Evolutionary conservation across 2,113 vertebrate genomes (phyloP), one percentile per base, ranked within the genome.

Genomic region (Myotis davidii): DNA sequence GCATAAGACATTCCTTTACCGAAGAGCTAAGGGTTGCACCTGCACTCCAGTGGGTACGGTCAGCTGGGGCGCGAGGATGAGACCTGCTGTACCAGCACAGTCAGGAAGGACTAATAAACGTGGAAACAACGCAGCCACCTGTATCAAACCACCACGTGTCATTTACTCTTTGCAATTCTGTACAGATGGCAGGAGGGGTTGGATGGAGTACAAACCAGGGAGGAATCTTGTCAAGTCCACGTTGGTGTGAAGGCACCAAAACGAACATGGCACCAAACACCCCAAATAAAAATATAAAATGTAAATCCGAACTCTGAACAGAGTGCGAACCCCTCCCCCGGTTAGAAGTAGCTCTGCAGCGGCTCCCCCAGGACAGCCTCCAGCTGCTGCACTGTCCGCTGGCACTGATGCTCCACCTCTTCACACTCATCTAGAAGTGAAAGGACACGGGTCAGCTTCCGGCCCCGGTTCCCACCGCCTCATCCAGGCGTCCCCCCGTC

Each of bases 351-450:
- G 98, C 98, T 99, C 98, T 99, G 99, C 42, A 99, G 99, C 0
- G 99, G 98, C 96, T 99, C 99, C 95, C 99, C 99, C 96, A 99
- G 97, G 77, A 99, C 98, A 20, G 98, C 98, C 98, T 99, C 99
- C 97, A 99, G 98, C 83, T 99, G 99, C 85, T 99, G 99, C 90
- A 99, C 98, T 1, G 99, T 99, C 96, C 99, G 99, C 97, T 99
- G 99, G 70, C 99, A 99, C 94, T 99, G 99, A 67, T 98, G 99
- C 96, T 99, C 99, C 94, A 99, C 99, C 98, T 99, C 99, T 97
- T 99, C 99, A 97, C 99, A 99, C 84, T 99, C 99, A 97, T 99
- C 99, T 99, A 95, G 97, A 72, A 70, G 69, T 7, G 34, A 92
- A 82, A 87, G 39, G 50, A 3, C 1, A 50, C 89, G 88, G 59